Evolutionary conservation across 2,797 vertebrate genomes (phyloP).

Genomic region (Gouania willdenowi): DNA sequence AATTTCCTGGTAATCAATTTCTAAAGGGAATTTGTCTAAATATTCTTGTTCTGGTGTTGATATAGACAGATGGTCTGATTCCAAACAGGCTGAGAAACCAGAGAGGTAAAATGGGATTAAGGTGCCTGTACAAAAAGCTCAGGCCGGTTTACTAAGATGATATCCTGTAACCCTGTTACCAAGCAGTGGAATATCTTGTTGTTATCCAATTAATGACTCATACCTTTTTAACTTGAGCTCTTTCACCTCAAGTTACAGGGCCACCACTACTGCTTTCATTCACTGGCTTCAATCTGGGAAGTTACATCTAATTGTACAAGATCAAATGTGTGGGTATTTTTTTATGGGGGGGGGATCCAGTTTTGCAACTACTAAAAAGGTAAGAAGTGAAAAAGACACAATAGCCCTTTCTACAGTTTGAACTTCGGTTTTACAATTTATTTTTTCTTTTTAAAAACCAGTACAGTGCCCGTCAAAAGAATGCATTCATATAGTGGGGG

Average conservation of each 20-base stretch:
- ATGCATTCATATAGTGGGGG: too few species aligned
- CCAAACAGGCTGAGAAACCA: conserved; percentile 9
- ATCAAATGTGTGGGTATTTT: conserved; percentile 20
- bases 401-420: conserved; percentile 2
- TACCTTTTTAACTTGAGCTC: conserved; percentile 46
- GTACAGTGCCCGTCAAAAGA: not conserved
- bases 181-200: conserved; percentile 27
- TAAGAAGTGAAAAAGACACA: not conserved
- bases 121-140: conserved; percentile 42
- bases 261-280: conserved; percentile 37
- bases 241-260: conserved; percentile 47
- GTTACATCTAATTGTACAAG: conserved; percentile 21
- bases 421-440: not conserved
- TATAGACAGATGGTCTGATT: conserved; percentile 23
- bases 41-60: not conserved
- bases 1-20: conserved; percentile 3
- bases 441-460: not conserved
- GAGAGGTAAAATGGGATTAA: conserved; percentile 32
- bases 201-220: conserved; percentile 46
- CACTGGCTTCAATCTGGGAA: conserved; percentile 35
- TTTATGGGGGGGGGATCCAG: conserved; percentile 6
- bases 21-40: too few species aligned
- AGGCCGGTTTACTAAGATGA: conserved; percentile 45
- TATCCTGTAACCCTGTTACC: conserved; percentile 38
- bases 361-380: conserved; percentile 17